Evolutionary conservation across 2,113 vertebrate genomes (phyloP), one percentile per base, ranked within the genome.

Genomic region (Oreotrochilus melanogaster): DNA sequence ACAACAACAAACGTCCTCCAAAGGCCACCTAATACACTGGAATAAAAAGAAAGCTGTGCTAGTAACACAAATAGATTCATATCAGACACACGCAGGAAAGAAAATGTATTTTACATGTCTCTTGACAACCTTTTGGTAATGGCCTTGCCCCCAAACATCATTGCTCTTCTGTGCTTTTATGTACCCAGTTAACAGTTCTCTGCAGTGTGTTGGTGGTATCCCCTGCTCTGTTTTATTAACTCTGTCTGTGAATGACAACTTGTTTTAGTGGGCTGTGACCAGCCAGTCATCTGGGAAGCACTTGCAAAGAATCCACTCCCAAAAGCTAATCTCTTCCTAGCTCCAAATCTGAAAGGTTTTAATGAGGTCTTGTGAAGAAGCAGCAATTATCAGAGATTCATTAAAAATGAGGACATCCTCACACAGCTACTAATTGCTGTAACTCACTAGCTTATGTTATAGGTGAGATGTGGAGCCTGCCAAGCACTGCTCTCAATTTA

Each of bases 321-420:
- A 88, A 92, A 94, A 92, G 18, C 58, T 69, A 51, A 24, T 19
- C 60, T 73, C 45, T 25, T 78, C 60, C 76, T 28, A 70, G 43
- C 72, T 88, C 75, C n/a, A 51, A 74, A 69, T 74, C 61, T 81
- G 48, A 64, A 71, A 70, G 65, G n/a, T 31, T 62, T 92, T 94
- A 92, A 92, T 80, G 92, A 94, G 86, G 43, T 64, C 72, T 92
- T 83, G 35, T 33, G 83, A 72, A 86, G 60, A 90, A 88, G 47
- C 48, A 64, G 69, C 48, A 84, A 69, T 42, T 92, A 73, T 22
- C 72, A 86, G 76, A 74, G 88, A 81, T 86, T 93, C 92, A 64
- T 92, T 93, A 85, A 87, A 69, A 84, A 95, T 33, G 53, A 85
- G 70, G 53, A 72, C 70, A 78, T 72, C 65, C 53, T 93, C 2